A percentile compares a stretch with the other conserved stretches of the same genome.
phyloP scores from a whole-genome alignment of 37 sponge, comb jelly and placozoan genomes.

The Oopsacas minuta region DNA sequence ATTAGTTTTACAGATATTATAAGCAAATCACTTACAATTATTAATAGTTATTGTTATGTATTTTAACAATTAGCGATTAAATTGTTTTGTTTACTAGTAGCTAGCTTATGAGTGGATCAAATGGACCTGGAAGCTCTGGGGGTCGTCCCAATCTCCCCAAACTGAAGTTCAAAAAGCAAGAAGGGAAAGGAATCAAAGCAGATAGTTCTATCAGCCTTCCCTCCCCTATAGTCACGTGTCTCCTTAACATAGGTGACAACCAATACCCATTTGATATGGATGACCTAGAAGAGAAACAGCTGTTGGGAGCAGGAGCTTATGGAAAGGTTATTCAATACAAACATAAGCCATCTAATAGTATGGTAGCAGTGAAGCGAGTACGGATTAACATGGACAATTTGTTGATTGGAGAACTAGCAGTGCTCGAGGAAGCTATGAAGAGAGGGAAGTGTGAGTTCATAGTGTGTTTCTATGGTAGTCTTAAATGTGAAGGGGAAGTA shows the following conservation, averaged over 20 bases:
- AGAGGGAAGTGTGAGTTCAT: neutral
- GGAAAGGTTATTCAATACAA: neutral
- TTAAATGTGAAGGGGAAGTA: constrained; percentile 67
- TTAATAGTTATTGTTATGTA: too few species aligned
- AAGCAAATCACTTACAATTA: too few species aligned
- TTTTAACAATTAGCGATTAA: too few species aligned
- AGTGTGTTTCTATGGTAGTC: neutral
- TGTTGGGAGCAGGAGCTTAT: neutral
- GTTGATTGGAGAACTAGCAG: neutral
- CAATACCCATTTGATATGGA: neutral
- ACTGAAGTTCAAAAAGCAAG: neutral
- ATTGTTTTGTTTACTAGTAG: too few species aligned
- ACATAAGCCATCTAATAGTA: neutral
- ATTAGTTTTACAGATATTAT: too few species aligned
- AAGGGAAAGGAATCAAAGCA: neutral
- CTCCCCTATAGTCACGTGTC: neutral
- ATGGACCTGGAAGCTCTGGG: neutral
- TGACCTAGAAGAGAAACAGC: neutral
- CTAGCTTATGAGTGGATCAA: neutral
- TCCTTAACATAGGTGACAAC: neutral
- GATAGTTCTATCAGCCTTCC: neutral
- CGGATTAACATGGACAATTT: neutral
- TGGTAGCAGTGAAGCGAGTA: constrained; percentile 1
- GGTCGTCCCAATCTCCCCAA: neutral
- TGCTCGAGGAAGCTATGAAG: neutral